These are phyloP conservation scores for Fragariocoptes setiger DNA, from an alignment of 1,140 invertebrate species.

Conservation along the genomic window DNA sequence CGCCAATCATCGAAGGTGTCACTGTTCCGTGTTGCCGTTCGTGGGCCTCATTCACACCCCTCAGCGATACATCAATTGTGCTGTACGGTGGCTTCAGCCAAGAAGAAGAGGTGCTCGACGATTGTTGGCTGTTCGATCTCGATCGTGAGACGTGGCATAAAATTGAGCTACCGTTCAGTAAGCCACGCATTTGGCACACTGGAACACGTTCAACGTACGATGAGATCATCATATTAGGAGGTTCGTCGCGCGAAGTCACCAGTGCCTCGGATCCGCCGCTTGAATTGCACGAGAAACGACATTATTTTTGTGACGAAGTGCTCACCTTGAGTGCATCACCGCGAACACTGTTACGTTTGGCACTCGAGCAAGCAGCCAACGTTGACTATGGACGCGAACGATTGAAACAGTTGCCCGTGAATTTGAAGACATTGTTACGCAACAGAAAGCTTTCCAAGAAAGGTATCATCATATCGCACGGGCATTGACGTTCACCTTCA, in stretches of 20 bases:
- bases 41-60: constrained; percentile 18
- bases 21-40: constrained; percentile 16
- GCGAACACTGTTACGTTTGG: constrained; percentile 7
- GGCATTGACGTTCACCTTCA: too few species aligned
- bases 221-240: constrained; percentile 10
- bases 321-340: constrained; percentile 8
- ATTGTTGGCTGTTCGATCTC: constrained; percentile 11
- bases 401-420: too few species aligned
- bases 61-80: constrained; percentile 14
- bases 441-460: too few species aligned
- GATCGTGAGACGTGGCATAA: constrained; percentile 2
- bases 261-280: not conserved
- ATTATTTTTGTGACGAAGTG: constrained; percentile 6
- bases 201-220: not conserved
- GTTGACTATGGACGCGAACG: too few species aligned
- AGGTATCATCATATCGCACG: too few species aligned
- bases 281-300: not conserved
- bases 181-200: constrained; percentile 11
- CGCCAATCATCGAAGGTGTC: not conserved
- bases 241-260: constrained; percentile 9
- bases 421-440: too few species aligned
- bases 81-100: constrained; percentile 19
- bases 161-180: constrained; percentile 8
- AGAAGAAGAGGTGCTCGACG: constrained; percentile 9
- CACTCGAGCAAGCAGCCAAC: not conserved